Conservation (phyloP, 1,140 invertebrate genomes). For the Neoseiulus cucumeris region DNA sequence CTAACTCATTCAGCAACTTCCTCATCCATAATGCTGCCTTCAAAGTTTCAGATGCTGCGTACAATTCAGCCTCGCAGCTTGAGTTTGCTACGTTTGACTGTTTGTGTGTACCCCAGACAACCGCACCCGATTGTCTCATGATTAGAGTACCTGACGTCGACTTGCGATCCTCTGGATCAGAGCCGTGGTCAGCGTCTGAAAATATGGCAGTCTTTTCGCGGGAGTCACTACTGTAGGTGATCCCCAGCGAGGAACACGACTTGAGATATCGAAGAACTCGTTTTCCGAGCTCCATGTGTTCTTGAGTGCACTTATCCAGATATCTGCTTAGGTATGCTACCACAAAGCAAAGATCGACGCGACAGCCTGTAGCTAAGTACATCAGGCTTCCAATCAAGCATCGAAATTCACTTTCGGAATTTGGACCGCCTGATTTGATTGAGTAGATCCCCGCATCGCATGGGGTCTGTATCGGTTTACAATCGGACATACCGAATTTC, state of each 20-base stretch:
- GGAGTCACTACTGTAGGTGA: background rate
- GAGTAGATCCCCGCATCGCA: constrained; percentile 20
- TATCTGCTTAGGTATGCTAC: background rate
- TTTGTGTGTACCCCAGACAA: background rate
- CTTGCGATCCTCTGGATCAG: background rate
- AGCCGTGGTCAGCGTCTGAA: constrained; percentile 10
- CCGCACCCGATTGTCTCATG: background rate
- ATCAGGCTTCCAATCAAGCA: background rate
- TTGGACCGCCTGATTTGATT: background rate
- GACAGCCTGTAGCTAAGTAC: constrained; percentile 5
- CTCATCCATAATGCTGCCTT: constrained; percentile 22
- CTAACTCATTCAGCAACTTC: constrained; percentile 19
- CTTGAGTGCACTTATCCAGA: background rate
- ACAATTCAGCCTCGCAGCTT: background rate
- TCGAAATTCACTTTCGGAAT: background rate
- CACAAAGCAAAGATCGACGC: constrained; percentile 5
- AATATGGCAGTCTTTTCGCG: background rate
- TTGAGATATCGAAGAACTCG: constrained; percentile 12
- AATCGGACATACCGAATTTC: constrained; percentile 23
- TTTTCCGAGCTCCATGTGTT: constrained; percentile 10
- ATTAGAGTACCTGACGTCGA: background rate
- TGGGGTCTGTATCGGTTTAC: constrained; percentile 21
- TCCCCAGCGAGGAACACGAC: background rate
- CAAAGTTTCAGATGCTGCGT: constrained; percentile 13
- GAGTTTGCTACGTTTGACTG: background rate